Percentiles rank a stretch among this genome's conserved stretches.
Conservation (phyloP, 2,888 invertebrate genomes). For the Didymodactylos carnosus region DNA sequence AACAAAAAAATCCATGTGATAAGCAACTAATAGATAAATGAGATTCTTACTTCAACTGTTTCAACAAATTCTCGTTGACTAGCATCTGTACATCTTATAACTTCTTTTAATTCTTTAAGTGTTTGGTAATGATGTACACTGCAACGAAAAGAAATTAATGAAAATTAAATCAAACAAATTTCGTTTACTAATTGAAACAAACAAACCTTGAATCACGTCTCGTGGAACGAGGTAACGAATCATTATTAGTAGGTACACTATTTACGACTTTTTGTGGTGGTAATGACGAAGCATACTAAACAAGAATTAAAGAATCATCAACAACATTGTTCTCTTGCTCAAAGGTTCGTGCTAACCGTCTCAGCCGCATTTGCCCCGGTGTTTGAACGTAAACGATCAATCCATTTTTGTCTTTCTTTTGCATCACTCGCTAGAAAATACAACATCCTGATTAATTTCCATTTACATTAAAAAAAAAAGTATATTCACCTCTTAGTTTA, state of each 20-base stretch:
- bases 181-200: no score
- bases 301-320: not conserved
- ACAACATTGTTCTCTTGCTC: not conserved
- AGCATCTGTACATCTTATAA: not conserved
- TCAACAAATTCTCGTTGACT: not conserved
- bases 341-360: not conserved
- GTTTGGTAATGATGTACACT: not conserved
- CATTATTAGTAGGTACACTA: not conserved
- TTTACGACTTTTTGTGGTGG: not conserved
- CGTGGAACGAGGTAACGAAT: not conserved
- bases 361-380: not conserved
- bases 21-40: not conserved
- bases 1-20: not conserved
- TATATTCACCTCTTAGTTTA: not conserved
- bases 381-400: not conserved
- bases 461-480: not conserved
- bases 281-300: not conserved
- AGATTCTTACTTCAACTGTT: not conserved
- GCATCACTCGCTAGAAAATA: not conserved
- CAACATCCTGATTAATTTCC: not conserved
- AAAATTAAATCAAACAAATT: not conserved
- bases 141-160: not conserved
- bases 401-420: not conserved
- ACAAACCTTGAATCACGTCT: not conserved
- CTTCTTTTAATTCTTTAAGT: not conserved